Conservation (phyloP, 1,140 invertebrate species). For the Diorhabda elongata region DNA sequence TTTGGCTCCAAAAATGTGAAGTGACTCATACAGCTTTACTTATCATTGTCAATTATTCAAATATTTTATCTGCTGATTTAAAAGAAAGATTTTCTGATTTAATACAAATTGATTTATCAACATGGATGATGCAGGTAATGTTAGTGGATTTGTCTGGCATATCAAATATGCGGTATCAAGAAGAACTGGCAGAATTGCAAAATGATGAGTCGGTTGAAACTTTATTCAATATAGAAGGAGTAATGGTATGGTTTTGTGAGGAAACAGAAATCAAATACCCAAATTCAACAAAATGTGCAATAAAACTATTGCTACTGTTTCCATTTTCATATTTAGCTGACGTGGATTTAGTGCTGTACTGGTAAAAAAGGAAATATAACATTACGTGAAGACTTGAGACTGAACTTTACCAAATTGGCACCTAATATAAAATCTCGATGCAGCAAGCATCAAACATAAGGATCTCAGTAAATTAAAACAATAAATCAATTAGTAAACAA, state of each 20-base stretch:
- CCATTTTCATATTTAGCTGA: not conserved
- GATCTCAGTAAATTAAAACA: too few relatives aligned
- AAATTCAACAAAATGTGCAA: conserved; percentile 7
- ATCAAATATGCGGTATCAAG: not conserved
- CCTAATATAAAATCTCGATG: too few relatives aligned
- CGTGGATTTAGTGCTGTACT: too few relatives aligned
- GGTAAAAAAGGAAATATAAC: too few relatives aligned
- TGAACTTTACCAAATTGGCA: too few relatives aligned
- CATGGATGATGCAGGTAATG: not conserved
- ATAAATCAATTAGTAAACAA: too few relatives aligned
- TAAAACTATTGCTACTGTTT: conserved; percentile 7
- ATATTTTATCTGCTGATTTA: conserved; percentile 11
- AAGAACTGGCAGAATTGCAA: conserved; percentile 6
- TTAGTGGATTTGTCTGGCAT: conserved; percentile 3
- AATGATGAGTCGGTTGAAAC: not conserved
- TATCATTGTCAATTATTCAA: conserved; percentile 17
- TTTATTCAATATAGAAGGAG: conserved; percentile 11
- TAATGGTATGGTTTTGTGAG: not conserved
- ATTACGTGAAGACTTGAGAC: too few relatives aligned
- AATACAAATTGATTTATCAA: not conserved
- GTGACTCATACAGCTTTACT: conserved; percentile 41
- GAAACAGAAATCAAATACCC: conserved; percentile 16
- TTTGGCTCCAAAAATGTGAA: not conserved
- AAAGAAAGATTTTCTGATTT: not conserved
- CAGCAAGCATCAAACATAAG: too few relatives aligned